Percentiles rank a stretch among this genome's conserved stretches.
phyloP scores from a whole-genome alignment of 2,113 vertebrate species.

The Gambusia affinis region DNA sequence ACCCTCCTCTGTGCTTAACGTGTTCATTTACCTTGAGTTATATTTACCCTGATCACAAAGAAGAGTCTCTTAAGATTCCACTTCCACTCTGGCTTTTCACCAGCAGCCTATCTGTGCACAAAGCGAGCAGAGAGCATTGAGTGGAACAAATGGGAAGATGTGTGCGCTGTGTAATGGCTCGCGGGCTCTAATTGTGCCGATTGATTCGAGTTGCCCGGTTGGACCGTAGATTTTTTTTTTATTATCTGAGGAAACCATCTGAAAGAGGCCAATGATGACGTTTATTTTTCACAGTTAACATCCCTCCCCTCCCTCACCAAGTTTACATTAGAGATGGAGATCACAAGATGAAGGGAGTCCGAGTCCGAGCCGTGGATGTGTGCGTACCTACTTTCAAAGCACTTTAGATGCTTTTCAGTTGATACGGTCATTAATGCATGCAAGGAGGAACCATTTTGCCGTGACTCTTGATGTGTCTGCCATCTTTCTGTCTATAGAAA shows the following conservation, averaged over 20 bases:
- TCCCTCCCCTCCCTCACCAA: conserved; percentile 32
- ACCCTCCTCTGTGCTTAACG: conserved; percentile 27
- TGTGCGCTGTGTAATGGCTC: conserved; percentile 62
- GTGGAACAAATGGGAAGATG: conserved; percentile 62
- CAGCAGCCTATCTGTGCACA: conserved; percentile 48
- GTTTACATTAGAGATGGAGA: conserved; percentile 74
- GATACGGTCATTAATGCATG: conserved; percentile 69
- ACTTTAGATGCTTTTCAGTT: conserved; percentile 68
- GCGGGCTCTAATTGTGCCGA: conserved; percentile 65
- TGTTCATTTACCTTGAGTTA: conserved; percentile 60
- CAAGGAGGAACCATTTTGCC: conserved; percentile 57
- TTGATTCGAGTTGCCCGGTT: conserved; percentile 67
- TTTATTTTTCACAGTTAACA: conserved; percentile 77
- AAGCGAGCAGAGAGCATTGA: conserved; percentile 48
- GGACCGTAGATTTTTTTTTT: conserved; percentile 68
- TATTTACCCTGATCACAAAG: conserved; percentile 64
- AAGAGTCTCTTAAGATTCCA: conserved; percentile 54
- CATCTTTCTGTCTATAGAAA: conserved; percentile 49
- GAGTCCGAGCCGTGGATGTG: conserved; percentile 28
- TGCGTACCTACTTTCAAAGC: conserved; percentile 65
- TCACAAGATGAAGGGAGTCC: conserved; percentile 67
- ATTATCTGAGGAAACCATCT: conserved; percentile 65
- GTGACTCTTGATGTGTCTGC: conserved; percentile 68
- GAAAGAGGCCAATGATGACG: conserved; percentile 68
- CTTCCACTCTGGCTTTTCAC: conserved; percentile 54